Percentiles rank a stretch among this genome's conserved stretches.
Evolutionary conservation across 2,888 invertebrate genomes (phyloP).

Genomic region (Tribolium freemani): DNA sequence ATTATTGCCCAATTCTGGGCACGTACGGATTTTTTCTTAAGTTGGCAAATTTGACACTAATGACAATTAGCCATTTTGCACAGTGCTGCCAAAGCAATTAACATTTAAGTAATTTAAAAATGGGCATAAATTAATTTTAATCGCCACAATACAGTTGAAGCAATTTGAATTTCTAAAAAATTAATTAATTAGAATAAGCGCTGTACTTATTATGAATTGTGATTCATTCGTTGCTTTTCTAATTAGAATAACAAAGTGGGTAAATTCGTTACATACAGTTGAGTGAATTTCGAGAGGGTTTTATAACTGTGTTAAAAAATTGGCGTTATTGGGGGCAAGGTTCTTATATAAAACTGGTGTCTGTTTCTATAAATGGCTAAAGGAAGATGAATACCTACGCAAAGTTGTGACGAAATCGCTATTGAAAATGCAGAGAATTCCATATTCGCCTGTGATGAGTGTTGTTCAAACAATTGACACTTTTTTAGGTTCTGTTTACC

Average conservation of each 20-base stretch:
- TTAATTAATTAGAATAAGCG: background rate
- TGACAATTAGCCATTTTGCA: background rate
- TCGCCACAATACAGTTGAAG: background rate
- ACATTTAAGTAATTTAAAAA: background rate
- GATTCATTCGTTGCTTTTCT: background rate
- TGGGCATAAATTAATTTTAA: background rate
- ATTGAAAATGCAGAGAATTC: constrained; percentile 37
- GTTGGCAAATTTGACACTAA: background rate
- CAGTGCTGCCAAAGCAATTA: too few species aligned
- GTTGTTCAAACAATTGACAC: background rate
- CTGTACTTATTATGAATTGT: background rate
- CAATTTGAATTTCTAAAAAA: background rate
- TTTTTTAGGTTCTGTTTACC: background rate
- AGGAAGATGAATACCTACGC: constrained; percentile 37
- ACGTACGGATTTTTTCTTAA: too few species aligned
- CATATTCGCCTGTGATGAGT: constrained; percentile 22
- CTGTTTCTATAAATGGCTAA: constrained; percentile 31
- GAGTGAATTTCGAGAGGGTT: constrained; percentile 3
- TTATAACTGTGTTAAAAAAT: constrained; percentile 11
- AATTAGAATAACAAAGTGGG: background rate
- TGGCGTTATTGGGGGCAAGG: constrained; percentile 23
- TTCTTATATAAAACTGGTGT: constrained; percentile 17
- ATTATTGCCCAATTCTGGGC: too few species aligned
- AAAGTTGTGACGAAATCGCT: constrained; percentile 29
- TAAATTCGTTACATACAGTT: constrained; percentile 7